phyloP scores from a whole-genome alignment of 2,113 vertebrate species.

The Ammodytes dubius region DNA sequence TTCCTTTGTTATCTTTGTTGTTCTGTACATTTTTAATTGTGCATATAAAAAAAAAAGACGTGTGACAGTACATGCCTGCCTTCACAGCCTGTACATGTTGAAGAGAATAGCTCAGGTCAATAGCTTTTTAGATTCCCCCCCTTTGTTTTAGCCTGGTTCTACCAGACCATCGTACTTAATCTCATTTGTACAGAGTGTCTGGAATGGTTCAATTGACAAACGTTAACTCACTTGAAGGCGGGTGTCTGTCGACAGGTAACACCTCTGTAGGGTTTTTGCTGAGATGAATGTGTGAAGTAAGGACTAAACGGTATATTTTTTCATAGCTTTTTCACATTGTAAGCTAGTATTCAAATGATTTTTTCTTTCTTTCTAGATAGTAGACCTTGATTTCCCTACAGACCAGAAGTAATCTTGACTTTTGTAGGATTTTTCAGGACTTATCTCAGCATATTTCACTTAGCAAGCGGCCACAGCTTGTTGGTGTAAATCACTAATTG shows the following conservation, averaged over 20 bases:
- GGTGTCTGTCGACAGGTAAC: not conserved
- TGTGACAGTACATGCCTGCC: no score
- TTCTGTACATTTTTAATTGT: no score
- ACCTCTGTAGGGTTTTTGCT: not conserved
- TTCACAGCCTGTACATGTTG: slow-evolving; percentile 53
- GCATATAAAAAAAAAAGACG: no score
- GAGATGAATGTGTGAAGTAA: not conserved
- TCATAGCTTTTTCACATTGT: not conserved
- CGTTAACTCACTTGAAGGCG: no score
- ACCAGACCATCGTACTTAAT: no score
- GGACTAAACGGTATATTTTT: not conserved
- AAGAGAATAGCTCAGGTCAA: slow-evolving; percentile 52
- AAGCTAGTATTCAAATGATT: not conserved
- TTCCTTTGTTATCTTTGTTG: no score
- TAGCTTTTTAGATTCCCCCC: slow-evolving; percentile 43
- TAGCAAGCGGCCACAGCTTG: not conserved
- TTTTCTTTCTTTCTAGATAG: not conserved
- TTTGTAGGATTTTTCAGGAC: not conserved
- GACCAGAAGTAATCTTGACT: not conserved
- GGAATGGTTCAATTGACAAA: no score
- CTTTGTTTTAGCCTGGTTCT: slow-evolving; percentile 9
- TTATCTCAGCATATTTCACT: not conserved
- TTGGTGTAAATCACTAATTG: not conserved
- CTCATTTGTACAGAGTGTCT: no score
- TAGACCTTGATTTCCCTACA: not conserved